Evolutionary conservation across 1,140 invertebrate species (phyloP).

Genomic region (Bombus picipes): DNA sequence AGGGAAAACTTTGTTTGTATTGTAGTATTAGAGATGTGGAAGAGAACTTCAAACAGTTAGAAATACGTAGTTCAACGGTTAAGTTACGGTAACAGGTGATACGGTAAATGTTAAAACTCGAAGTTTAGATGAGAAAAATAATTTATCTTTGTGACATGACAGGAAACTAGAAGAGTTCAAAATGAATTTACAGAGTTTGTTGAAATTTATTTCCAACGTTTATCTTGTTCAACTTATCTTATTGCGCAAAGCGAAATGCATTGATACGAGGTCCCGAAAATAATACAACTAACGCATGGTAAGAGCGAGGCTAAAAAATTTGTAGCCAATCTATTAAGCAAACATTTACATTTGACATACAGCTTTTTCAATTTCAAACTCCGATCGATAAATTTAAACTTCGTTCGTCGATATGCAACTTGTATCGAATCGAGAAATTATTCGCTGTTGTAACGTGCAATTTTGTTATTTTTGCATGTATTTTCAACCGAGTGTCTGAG

Average conservation of each 20-base stretch:
- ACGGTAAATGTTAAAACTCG: not conserved
- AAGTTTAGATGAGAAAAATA: not conserved
- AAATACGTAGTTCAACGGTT: not conserved
- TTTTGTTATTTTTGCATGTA: too few relatives aligned
- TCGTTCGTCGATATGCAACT: not conserved
- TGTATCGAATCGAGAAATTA: not conserved
- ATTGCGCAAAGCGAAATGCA: not conserved
- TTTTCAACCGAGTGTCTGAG: not conserved
- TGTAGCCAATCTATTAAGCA: constrained; percentile 35
- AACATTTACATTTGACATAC: constrained; percentile 22
- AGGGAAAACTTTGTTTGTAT: too few relatives aligned
- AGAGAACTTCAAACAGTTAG: not conserved
- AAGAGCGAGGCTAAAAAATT: not conserved
- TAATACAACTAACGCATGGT: not conserved
- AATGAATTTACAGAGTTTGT: not conserved
- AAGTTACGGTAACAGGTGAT: not conserved
- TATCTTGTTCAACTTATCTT: not conserved
- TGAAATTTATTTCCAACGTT: not conserved
- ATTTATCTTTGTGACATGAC: too few relatives aligned
- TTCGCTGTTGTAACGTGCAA: not conserved
- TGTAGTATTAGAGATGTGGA: not conserved
- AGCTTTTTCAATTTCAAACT: constrained; percentile 25
- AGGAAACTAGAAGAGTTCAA: not conserved
- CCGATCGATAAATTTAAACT: constrained; percentile 6
- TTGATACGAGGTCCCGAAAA: not conserved